Conservation (phyloP, 2,888 invertebrate genomes). For the Eupsilia transversa region DNA sequence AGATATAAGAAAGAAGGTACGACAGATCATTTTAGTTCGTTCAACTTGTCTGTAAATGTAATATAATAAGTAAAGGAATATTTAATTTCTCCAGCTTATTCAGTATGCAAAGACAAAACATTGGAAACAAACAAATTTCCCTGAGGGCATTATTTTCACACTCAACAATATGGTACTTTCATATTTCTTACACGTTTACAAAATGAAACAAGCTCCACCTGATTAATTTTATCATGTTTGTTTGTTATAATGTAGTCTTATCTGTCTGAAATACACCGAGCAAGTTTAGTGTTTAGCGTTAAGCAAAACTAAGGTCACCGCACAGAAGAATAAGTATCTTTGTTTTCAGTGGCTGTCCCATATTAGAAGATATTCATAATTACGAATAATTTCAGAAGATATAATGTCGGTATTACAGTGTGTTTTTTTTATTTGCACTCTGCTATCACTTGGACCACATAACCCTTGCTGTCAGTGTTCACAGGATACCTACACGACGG, state of each 20-base stretch:
- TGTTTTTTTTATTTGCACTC: not conserved
- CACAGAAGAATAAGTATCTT: not conserved
- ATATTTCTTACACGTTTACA: constrained; percentile 36
- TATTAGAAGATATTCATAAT: not conserved
- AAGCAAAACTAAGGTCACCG: not conserved
- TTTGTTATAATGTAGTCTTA: not conserved
- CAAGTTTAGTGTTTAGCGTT: not conserved
- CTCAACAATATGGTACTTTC: constrained; percentile 10
- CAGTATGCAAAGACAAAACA: constrained; percentile 50
- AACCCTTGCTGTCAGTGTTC: constrained; percentile 27
- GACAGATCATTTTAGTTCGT: not conserved
- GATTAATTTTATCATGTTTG: constrained; percentile 25
- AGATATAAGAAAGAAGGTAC: too few relatives aligned
- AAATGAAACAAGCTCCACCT: constrained; percentile 30
- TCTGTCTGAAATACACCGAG: not conserved
- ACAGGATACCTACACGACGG: constrained; percentile 36
- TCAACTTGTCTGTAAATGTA: constrained; percentile 25
- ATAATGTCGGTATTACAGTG: not conserved
- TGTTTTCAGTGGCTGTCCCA: not conserved
- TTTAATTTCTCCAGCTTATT: constrained; percentile 33
- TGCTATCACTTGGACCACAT: constrained; percentile 8
- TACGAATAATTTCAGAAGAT: too few relatives aligned
- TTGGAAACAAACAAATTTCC: constrained; percentile 50
- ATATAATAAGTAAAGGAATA: constrained; percentile 24
- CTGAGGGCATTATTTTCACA: constrained; percentile 44